Evolutionary conservation across 2,888 invertebrate genomes (phyloP).

Genomic region (Pseudanteris insignis): DNA sequence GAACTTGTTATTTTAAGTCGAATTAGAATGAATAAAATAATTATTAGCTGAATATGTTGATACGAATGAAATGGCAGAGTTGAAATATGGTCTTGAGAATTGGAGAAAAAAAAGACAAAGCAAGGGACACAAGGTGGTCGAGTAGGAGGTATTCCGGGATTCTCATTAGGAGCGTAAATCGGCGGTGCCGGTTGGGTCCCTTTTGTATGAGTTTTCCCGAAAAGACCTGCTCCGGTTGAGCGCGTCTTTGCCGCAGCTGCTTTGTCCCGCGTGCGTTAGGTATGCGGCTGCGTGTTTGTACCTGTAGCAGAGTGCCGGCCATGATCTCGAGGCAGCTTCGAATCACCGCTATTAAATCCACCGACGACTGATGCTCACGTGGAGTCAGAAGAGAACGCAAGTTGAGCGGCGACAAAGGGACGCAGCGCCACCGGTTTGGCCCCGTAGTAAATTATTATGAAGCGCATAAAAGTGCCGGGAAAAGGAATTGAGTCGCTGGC

Average conservation of each 20-base stretch:
- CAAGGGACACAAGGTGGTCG: too few relatives aligned
- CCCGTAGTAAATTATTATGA: slow-evolving; percentile 38
- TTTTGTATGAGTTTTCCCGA: slow-evolving; percentile 27
- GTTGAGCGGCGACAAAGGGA: slow-evolving; percentile 33
- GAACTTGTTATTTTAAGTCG: too few relatives aligned
- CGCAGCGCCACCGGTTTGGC: slow-evolving; percentile 10
- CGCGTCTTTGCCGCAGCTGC: slow-evolving; percentile 31
- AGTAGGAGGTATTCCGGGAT: slow-evolving; percentile 5
- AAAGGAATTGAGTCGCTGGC: slow-evolving; percentile 15
- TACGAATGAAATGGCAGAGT: neutral
- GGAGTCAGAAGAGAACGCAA: slow-evolving; percentile 31
- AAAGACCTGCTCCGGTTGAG: slow-evolving; percentile 14
- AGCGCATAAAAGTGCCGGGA: slow-evolving; percentile 27
- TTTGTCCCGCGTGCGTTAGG: slow-evolving; percentile 24
- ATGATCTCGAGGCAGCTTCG: slow-evolving; percentile 24
- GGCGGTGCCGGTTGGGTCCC: too few relatives aligned
- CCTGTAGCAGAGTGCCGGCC: slow-evolving; percentile 20
- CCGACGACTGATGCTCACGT: slow-evolving; percentile 21
- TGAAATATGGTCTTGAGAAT: neutral
- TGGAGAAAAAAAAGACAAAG: slow-evolving; percentile 9
- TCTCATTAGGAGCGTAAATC: slow-evolving; percentile 26
- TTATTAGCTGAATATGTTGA: too few relatives aligned
- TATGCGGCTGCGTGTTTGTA: slow-evolving; percentile 16
- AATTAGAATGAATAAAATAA: too few relatives aligned
- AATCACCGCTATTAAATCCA: slow-evolving; percentile 33